Conservation (phyloP, 2,888 invertebrate species). For the Drosophila mercatorum region DNA sequence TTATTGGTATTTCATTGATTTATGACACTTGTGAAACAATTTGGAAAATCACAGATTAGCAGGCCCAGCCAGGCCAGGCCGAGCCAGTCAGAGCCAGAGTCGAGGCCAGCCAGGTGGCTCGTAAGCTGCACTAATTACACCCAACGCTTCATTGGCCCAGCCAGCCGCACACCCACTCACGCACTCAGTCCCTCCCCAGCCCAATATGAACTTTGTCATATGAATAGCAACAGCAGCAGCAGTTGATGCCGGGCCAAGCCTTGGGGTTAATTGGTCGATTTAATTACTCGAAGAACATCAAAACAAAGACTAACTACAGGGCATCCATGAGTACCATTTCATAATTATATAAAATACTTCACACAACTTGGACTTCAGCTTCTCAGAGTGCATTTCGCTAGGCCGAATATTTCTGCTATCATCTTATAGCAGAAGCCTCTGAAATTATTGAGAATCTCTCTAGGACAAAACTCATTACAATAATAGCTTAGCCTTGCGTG, state of each 20-base stretch:
- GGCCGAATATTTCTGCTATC: not conserved
- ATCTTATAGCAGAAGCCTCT: not conserved
- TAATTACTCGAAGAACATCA: constrained; percentile 38
- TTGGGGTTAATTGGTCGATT: constrained; percentile 11
- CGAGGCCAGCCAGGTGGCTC: constrained; percentile 16
- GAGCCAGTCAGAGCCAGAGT: not conserved
- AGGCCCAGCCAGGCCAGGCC: constrained; percentile 17
- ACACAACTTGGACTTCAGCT: not conserved
- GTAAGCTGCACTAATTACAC: constrained; percentile 69
- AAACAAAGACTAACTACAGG: constrained; percentile 52
- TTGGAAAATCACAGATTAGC: constrained; percentile 83
- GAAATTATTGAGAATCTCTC: not conserved
- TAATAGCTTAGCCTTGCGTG: not conserved
- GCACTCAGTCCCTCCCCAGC: not conserved
- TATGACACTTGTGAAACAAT: constrained; percentile 84
- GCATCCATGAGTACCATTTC: constrained; percentile 11
- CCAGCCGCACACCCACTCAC: not conserved
- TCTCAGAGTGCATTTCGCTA: not conserved
- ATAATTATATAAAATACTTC: not conserved
- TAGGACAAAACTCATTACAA: not conserved
- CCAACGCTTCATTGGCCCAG: constrained; percentile 62
- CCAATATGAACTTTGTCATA: constrained; percentile 60
- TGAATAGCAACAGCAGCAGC: constrained; percentile 39
- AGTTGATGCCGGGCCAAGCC: not conserved
- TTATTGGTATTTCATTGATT: constrained; percentile 84